These are phyloP conservation scores for Polyodon spathula DNA, from an alignment of 2,113 vertebrate species.

Conservation along the genomic window DNA sequence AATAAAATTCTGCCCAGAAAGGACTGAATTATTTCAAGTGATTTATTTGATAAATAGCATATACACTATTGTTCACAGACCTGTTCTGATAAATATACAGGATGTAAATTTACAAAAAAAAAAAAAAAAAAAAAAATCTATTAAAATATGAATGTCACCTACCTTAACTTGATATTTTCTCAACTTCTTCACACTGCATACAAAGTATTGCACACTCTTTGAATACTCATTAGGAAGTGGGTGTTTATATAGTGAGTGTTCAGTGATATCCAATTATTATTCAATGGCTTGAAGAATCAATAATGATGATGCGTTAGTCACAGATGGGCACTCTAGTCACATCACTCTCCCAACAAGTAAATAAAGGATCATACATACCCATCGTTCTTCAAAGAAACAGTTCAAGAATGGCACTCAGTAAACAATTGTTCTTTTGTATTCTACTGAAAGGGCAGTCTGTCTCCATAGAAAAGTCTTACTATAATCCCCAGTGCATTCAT, in stretches of 20 bases:
- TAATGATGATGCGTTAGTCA: background rate
- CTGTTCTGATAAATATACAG: background rate
- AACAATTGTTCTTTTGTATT: too few relatives aligned
- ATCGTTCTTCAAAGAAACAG: too few relatives aligned
- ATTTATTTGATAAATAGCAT: too few relatives aligned
- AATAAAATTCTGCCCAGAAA: too few relatives aligned
- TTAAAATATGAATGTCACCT: background rate
- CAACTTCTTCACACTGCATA: constrained; percentile 21
- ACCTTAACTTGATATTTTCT: too few relatives aligned
- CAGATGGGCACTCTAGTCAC: background rate
- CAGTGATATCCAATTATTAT: constrained; percentile 22
- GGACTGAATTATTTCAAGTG: too few relatives aligned
- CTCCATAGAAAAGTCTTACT: too few relatives aligned
- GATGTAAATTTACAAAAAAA: background rate
- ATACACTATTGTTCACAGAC: background rate
- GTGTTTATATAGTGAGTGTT: constrained; percentile 22
- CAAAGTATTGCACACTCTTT: constrained; percentile 2
- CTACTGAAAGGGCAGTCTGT: too few relatives aligned
- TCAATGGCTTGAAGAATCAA: constrained; percentile 7
- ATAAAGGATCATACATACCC: too few relatives aligned
- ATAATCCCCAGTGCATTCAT: too few relatives aligned
- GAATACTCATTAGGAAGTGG: constrained; percentile 2
- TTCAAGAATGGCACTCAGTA: too few relatives aligned
- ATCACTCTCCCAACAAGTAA: background rate
- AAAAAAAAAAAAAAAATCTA: background rate